Base-by-base conservation (phyloP, 92 coral and sea anemone species). In the Bergia sp. region DNA sequence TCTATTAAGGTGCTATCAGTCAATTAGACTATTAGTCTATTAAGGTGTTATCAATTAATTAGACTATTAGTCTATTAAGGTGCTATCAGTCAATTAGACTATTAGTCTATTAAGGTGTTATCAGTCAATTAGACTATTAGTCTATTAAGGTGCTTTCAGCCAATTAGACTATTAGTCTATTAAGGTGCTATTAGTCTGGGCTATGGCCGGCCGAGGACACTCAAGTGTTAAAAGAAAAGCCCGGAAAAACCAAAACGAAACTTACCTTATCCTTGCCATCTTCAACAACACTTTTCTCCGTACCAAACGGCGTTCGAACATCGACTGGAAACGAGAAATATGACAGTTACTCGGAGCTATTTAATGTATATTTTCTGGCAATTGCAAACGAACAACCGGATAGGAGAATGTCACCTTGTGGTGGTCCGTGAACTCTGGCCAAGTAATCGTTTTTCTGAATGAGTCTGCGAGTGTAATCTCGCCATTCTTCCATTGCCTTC, bases 271-370 rank as follows among this genome's bases (percentile, higher is more conserved):
- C 89, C 55, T 92, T 92, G 37, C 93, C 98, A 9, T 71, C 87
- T 81, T 95, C 98, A 79, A 92, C 91, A 75, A 90, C 90, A 37
- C 92, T 91, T n/a, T 92, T 90, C 66, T 93, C 99, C 1, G 99
- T 97, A 39, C 98, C 98, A 92, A 94, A 97, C 0, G 99, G 99
- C 67, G 98, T 96, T 23, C 94, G 96, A 11, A 97, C 89, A 41
- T 95, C 96, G 0, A 94, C 97, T 96, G 79, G 20, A 88, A 78
- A 76, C 6, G 57, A 18, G 38, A 57, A 41, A 50, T 29, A 7
- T 29, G 58, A 5, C 13, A 44, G 69, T 61, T 61, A 61, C 69
- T 61, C 29, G 44, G 20, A 83, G 53, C 11, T 64, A 64, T 36
- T 37, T 15, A 42, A 69, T 72, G 77, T 69, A 57, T 80, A 76